phyloP scores from a whole-genome alignment of 2,113 vertebrate genomes.

The Odobenus rosmarus region DNA sequence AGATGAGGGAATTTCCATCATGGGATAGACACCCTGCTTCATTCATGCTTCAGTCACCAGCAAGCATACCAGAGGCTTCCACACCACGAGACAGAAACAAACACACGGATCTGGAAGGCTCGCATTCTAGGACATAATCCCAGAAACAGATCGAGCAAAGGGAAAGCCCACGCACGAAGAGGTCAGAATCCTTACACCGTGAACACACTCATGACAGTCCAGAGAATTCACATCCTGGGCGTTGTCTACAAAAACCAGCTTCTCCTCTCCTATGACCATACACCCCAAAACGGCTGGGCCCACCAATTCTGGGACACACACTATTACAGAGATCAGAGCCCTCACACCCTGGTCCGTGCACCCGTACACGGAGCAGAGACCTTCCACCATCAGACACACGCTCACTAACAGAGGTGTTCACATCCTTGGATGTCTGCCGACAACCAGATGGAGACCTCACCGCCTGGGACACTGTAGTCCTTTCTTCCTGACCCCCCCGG shows the following conservation, averaged over 20 bases:
- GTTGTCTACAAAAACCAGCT: not conserved
- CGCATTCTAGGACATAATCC: not conserved
- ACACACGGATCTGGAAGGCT: constrained; percentile 8
- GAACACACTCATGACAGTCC: not conserved
- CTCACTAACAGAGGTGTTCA: not conserved
- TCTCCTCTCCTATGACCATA: not conserved
- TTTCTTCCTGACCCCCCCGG: not conserved
- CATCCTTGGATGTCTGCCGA: not conserved
- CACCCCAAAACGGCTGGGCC: not conserved
- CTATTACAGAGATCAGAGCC: not conserved
- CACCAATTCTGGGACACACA: not conserved
- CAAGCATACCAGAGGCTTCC: not conserved
- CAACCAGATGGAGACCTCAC: not conserved
- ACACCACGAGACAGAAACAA: not conserved
- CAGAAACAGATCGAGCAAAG: constrained; percentile 27
- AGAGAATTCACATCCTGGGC: constrained; percentile 2
- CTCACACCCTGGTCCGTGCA: not conserved
- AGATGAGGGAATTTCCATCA: not conserved
- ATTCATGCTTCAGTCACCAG: constrained; percentile 13
- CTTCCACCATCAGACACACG: not conserved
- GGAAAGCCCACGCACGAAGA: not conserved
- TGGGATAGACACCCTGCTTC: not conserved
- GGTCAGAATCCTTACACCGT: not conserved
- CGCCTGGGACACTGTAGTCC: not conserved
- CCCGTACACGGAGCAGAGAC: not conserved